Percentiles rank a stretch among this genome's conserved stretches.
phyloP scores from a whole-genome alignment of 1,140 invertebrate species.

The Drosophila sp. region DNA sequence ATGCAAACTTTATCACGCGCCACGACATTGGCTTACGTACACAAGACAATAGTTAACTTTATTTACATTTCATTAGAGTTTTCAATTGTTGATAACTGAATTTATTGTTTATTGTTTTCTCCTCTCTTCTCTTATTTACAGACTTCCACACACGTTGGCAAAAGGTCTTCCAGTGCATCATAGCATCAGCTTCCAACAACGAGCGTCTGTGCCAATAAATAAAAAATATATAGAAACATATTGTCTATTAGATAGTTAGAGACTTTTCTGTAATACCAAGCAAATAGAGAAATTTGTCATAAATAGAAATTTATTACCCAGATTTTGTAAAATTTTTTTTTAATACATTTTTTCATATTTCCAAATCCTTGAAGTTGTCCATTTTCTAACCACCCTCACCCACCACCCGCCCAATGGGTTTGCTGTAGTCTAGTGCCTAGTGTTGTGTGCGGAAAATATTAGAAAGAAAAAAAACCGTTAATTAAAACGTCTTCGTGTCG shows the following conservation, averaged over 20 bases:
- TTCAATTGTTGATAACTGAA: slow-evolving; percentile 28
- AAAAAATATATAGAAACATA: not conserved
- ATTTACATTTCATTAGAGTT: slow-evolving; percentile 54
- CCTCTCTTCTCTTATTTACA: slow-evolving; percentile 25
- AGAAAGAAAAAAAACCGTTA: slow-evolving; percentile 19
- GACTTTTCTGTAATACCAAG: slow-evolving; percentile 16
- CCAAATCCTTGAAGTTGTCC: slow-evolving; percentile 42
- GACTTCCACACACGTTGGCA: slow-evolving; percentile 34
- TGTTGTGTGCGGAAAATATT: slow-evolving; percentile 25
- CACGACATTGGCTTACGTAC: not conserved
- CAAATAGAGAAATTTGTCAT: slow-evolving; percentile 3
- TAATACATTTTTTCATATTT: slow-evolving; percentile 18
- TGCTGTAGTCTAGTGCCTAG: slow-evolving; percentile 23
- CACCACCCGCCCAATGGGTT: slow-evolving; percentile 25
- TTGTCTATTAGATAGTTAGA: not conserved
- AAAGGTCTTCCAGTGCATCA: slow-evolving; percentile 48
- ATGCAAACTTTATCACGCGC: slow-evolving; percentile 6
- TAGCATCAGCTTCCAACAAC: slow-evolving; percentile 11
- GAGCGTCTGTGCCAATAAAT: slow-evolving; percentile 39
- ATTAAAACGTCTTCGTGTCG: slow-evolving; percentile 11
- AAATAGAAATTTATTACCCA: slow-evolving; percentile 25
- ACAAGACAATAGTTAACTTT: slow-evolving; percentile 23
- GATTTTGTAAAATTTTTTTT: slow-evolving; percentile 14
- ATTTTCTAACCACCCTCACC: slow-evolving; percentile 13
- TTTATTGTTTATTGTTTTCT: slow-evolving; percentile 14